Conservation (phyloP, 2,113 vertebrate species). For the Pteropus alecto region DNA sequence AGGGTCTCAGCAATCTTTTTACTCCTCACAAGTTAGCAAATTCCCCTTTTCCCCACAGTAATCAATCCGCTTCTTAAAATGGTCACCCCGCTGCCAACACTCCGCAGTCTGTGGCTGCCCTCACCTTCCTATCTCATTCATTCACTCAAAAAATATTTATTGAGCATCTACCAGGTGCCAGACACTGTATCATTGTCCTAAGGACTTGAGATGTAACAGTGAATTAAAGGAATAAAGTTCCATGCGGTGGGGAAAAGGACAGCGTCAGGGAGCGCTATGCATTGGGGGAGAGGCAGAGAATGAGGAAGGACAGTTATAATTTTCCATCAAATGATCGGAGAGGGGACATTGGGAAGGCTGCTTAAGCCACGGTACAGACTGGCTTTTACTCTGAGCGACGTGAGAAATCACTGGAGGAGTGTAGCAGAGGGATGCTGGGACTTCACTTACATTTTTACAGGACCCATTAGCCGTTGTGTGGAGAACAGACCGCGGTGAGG, state of each 20-base stretch:
- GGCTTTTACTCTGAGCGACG: neutral
- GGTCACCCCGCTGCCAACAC: too few relatives aligned
- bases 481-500: neutral
- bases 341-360: too few relatives aligned
- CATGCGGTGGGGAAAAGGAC: neutral
- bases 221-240: neutral
- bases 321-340: neutral
- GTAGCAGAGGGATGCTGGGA: too few relatives aligned
- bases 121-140: neutral
- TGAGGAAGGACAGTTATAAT: neutral
- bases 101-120: neutral
- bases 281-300: neutral
- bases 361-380: neutral
- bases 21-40: neutral
- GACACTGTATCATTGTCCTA: neutral
- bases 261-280: neutral
- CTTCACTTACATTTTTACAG: neutral
- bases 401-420: neutral
- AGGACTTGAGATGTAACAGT: neutral
- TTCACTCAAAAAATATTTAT: neutral
- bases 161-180: neutral
- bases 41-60: neutral
- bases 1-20: neutral
- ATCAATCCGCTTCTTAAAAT: neutral
- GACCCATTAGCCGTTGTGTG: neutral